Percentiles rank a stretch among this genome's conserved stretches.
These are phyloP conservation scores for Tautogolabrus adspersus DNA, from an alignment of 2,113 vertebrate species.

Conservation along the genomic window DNA sequence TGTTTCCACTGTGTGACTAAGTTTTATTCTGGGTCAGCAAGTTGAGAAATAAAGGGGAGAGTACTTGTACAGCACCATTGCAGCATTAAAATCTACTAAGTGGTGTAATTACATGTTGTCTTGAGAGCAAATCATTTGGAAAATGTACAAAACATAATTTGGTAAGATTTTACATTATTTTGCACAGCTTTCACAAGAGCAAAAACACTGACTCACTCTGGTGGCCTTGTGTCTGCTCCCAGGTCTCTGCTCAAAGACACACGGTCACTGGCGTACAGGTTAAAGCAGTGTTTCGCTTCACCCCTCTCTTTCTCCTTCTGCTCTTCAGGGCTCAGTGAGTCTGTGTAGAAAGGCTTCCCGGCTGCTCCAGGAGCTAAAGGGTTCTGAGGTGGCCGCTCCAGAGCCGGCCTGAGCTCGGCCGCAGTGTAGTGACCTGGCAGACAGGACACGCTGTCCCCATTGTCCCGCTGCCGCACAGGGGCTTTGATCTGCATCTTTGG, in stretches of 20 bases:
- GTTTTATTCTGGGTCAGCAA: conserved; percentile 16
- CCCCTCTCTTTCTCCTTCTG: conserved; percentile 93
- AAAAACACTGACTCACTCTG: conserved; percentile 89
- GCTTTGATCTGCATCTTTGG: conserved; percentile 99
- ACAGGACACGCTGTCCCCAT: conserved; percentile 81
- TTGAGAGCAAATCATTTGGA: neutral
- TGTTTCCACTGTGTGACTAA: conserved; percentile 25
- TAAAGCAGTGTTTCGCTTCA: conserved; percentile 97
- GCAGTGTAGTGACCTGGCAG: conserved; percentile 91
- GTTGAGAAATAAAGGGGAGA: neutral
- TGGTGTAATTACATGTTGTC: conserved; percentile 43
- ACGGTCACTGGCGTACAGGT: conserved; percentile 95
- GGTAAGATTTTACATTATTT: neutral
- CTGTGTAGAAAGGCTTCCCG: conserved; percentile 90
- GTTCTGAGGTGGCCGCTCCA: conserved; percentile 91
- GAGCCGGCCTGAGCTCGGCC: conserved; percentile 88
- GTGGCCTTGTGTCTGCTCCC: conserved; percentile 96
- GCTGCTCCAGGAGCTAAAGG: conserved; percentile 91
- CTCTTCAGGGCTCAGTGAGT: conserved; percentile 87
- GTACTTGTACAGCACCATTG: conserved; percentile 3
- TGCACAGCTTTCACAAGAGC: neutral
- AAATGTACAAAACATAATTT: neutral
- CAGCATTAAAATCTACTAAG: conserved; percentile 52
- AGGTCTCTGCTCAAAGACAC: conserved; percentile 96
- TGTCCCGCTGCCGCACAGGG: conserved; percentile 85